A percentile compares a stretch with the other conserved stretches of the same genome.
Evolutionary conservation across 2,113 vertebrate species (phyloP).

Genomic region (Alethe diademata): DNA sequence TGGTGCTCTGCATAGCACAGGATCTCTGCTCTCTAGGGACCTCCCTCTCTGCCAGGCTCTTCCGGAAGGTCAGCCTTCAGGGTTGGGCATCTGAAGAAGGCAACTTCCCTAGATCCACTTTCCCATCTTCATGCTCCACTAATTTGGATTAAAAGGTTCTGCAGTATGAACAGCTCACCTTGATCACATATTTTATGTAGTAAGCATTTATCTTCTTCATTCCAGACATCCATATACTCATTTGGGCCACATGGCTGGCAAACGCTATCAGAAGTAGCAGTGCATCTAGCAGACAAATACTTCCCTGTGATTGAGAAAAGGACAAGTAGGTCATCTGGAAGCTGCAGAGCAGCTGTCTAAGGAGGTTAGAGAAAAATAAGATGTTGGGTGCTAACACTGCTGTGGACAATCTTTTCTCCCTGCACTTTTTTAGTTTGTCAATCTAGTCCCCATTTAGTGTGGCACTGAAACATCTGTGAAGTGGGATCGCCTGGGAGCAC

Average conservation of each 20-base stretch:
- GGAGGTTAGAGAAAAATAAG: background rate
- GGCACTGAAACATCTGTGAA: background rate
- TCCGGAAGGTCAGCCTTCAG: background rate
- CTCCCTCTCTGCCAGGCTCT: background rate
- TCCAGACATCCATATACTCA: conserved; percentile 88
- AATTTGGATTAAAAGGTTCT: background rate
- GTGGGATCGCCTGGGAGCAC: background rate
- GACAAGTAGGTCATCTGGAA: background rate
- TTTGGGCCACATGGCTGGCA: conserved; percentile 80
- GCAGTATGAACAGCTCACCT: conserved; percentile 71
- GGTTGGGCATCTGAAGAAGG: background rate
- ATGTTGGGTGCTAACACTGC: background rate
- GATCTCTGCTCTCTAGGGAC: background rate
- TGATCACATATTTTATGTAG: conserved; percentile 87
- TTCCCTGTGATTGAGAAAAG: conserved; percentile 72
- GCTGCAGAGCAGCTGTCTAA: background rate
- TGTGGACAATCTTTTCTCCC: background rate
- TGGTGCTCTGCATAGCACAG: background rate
- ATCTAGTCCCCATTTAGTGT: background rate
- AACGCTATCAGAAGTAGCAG: conserved; percentile 58
- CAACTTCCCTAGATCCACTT: background rate
- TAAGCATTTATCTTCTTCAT: conserved; percentile 78
- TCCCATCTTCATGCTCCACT: background rate
- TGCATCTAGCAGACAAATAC: conserved; percentile 79
- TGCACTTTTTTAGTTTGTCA: background rate